phyloP scores from a whole-genome alignment of 2,888 invertebrate genomes.

The Polia nebulosa region DNA sequence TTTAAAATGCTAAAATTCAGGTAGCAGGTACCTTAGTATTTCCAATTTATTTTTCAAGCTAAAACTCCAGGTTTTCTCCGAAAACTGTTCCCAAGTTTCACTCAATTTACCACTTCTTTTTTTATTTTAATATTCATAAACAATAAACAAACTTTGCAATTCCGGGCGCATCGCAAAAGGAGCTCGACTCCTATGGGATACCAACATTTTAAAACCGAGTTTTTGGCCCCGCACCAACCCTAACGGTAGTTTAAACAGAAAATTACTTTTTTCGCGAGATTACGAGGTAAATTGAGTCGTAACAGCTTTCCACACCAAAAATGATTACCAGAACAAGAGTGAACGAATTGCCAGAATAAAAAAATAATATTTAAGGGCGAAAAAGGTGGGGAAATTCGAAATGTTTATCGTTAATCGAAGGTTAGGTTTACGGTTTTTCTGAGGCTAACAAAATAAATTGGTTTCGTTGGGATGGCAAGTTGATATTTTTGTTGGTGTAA shows the following conservation, averaged over 20 bases:
- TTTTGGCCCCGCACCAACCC: constrained; percentile 29
- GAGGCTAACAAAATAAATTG: constrained; percentile 47
- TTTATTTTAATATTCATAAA: constrained; percentile 44
- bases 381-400: constrained; percentile 29
- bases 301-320: constrained; percentile 54
- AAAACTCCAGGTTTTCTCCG: neutral
- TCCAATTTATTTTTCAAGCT: neutral
- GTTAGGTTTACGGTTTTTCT: constrained; percentile 24
- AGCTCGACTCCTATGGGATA: constrained; percentile 10
- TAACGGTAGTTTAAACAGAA: constrained; percentile 58
- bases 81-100: neutral
- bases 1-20: too few species aligned
- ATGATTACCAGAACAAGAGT: constrained; percentile 55
- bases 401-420: constrained; percentile 46
- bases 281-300: constrained; percentile 62
- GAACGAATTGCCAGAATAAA: constrained; percentile 55
- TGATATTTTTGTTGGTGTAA: constrained; percentile 8
- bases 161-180: constrained; percentile 29
- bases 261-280: constrained; percentile 61
- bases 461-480: constrained; percentile 30
- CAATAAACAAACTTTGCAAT: constrained; percentile 25
- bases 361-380: constrained; percentile 37
- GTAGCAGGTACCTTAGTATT: too few species aligned
- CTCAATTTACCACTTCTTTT: constrained; percentile 7
- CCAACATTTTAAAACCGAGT: constrained; percentile 24